Evolutionary conservation across 2,888 invertebrate genomes (phyloP), one percentile per base, ranked within the genome.

Genomic region (Cheilosia vernalis): DNA sequence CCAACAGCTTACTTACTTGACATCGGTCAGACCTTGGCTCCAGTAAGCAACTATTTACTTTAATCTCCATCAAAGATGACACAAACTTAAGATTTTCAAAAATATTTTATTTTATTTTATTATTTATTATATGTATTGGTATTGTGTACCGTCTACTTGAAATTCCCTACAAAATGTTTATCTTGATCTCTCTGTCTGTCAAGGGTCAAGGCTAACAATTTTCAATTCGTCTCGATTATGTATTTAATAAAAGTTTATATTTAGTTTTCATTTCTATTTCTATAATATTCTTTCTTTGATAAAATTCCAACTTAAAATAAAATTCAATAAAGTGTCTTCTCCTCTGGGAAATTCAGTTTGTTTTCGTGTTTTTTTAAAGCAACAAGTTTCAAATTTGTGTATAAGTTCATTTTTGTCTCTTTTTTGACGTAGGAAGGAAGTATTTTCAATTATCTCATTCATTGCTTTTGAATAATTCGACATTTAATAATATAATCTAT

Each of bases 401-500:
- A 69, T 15, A 69, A 73, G 61, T 63, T 63, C 27, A 40, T 64
- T 67, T 33, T 61, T 55, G 21, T 49, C 64, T 72, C 19, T 21
- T 51, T 67, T 63, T 63, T 33, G 61, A 73, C 47, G 58, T 74
- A 74, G 84, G 84, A 84, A 84, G 84, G 84, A 84, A 84, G 84
- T 47, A 66, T 79, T 84, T 69, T 79, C 74, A 74, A 79, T 84
- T 70, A 53, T 84, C 47, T 74, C 69, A 79, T 63, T 30, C 7
- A 58, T 60, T 73, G 60, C 19, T 40, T 63, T 63, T 37, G 24
- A 60, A 56, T 42, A 51, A 17, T 63, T 49, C 37, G 13, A n/a
- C 49, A 40, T 21, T 63, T 37, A 53, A 47, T 42, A 61, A 70
- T 15, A 66, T 5, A n/a, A n/a, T 66, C 76, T 70, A 49, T 58